Conservation (phyloP, 2,113 vertebrate genomes). For the Stigmatopora argus region DNA sequence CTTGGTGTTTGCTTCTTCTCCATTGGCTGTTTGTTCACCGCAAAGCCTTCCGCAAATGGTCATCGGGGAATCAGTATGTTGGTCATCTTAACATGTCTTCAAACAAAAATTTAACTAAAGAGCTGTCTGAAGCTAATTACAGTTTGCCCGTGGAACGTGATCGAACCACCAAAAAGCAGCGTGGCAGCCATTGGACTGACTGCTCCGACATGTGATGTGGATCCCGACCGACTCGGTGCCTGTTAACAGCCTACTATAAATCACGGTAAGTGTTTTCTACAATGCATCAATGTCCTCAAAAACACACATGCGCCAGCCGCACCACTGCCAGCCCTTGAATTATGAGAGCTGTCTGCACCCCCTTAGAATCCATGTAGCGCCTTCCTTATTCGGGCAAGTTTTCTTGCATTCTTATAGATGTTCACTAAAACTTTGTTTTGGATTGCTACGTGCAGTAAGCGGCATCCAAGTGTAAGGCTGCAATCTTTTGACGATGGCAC, state of each 20-base stretch:
- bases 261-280: conserved; percentile 2
- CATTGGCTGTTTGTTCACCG: conserved; percentile 1
- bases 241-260: conserved; percentile 7
- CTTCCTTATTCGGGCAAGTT: background rate
- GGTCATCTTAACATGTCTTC: conserved; percentile 5
- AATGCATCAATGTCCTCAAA: conserved; percentile 6
- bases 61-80: background rate
- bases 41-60: background rate
- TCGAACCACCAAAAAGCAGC: background rate
- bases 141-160: background rate
- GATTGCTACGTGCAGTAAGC: conserved; percentile 23
- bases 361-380: background rate
- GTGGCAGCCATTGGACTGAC: background rate
- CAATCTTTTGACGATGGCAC: conserved; percentile 25
- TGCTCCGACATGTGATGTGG: background rate
- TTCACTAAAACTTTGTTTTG: conserved; percentile 29
- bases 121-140: background rate
- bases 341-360: conserved; percentile 2
- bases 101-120: conserved; percentile 5
- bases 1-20: conserved; percentile 9
- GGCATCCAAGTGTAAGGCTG: conserved; percentile 16
- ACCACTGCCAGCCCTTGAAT: conserved; percentile 8
- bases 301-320: background rate
- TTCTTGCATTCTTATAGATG: conserved; percentile 18
- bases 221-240: background rate